These are phyloP conservation scores for Drosophila simulans DNA, from an alignment of 1,140 invertebrate species.

Conservation along the genomic window DNA sequence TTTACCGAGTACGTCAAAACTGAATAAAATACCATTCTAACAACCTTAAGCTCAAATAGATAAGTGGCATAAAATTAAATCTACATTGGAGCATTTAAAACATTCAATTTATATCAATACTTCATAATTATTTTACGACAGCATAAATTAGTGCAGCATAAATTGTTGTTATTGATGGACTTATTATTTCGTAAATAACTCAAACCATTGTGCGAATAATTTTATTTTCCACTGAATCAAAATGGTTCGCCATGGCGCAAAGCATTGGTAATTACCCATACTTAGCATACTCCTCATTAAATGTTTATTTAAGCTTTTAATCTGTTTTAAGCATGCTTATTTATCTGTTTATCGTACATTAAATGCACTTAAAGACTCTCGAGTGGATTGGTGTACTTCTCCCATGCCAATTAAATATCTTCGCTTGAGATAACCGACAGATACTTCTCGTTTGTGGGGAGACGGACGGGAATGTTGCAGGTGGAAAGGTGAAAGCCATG, in stretches of 20 bases:
- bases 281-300: slow-evolving; percentile 10
- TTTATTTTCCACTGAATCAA: background rate
- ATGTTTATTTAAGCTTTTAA: background rate
- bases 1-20: too few relatives aligned
- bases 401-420: slow-evolving; percentile 2
- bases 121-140: background rate
- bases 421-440: background rate
- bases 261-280: slow-evolving; percentile 1
- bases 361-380: slow-evolving; percentile 23
- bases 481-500: background rate
- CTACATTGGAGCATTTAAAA: background rate
- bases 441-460: too few relatives aligned
- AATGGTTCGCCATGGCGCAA: background rate
- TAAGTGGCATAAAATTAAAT: too few relatives aligned
- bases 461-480: background rate
- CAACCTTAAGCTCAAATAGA: too few relatives aligned
- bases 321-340: slow-evolving; percentile 9
- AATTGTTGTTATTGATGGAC: too few relatives aligned
- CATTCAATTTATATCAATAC: background rate
- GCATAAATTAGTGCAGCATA: too few relatives aligned
- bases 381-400: background rate
- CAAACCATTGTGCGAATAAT: background rate
- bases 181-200: slow-evolving; percentile 5
- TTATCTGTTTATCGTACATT: slow-evolving; percentile 18
- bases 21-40: too few relatives aligned